Evolutionary conservation across 2,797 vertebrate genomes (phyloP), one percentile per base, ranked within the genome.

Genomic region (Liasis olivaceus): DNA sequence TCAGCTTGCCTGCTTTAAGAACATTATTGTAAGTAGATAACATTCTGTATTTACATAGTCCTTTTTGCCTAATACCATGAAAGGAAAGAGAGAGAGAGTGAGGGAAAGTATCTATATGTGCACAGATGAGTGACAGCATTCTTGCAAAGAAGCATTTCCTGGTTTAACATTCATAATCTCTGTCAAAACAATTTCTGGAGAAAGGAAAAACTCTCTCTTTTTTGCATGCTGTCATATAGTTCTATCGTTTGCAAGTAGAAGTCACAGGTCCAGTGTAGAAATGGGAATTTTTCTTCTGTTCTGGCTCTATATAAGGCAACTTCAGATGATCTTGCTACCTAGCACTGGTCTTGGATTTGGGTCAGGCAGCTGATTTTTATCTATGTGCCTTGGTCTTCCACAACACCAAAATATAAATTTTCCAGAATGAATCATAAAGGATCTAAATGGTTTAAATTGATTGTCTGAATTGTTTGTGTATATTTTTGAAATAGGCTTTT

Each of bases 11-110:
- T n/a, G 60, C 72, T 93, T 1, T 6, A 88, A 92, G 89, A 93
- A 81, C 15, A 56, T 14, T 54, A 89, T 0, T n/a, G 0, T 0
- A 26, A 0, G 5, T 11, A 0, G 0, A 28, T 69, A 91, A 88
- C 51, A 17, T 77, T n/a, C 86, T 89, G 81, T 58, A 13, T 36
- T 89, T 91, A 91, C 24, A 81, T 47, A 47, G 8, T 9, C 20
- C 20, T 47, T 22, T 81, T 24, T 81, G 36, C 36, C 47, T 47
- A 81, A 81, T 12, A 5, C 72, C 72, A 81, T 81, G 72, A 47
- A 81, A 81, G 36, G 72, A 81, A 81, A 77, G 24, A 77, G 24
- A 20, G 36, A 77, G 59, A 60, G 36, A 47, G 20, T 8, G 42
- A 81, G 3, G 36, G 72, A 81, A 81, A 47, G 3, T 47, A 81